These are phyloP conservation scores for Ditylenchus weischeri DNA, from an alignment of 2,888 invertebrate genomes.

Conservation along the genomic window DNA sequence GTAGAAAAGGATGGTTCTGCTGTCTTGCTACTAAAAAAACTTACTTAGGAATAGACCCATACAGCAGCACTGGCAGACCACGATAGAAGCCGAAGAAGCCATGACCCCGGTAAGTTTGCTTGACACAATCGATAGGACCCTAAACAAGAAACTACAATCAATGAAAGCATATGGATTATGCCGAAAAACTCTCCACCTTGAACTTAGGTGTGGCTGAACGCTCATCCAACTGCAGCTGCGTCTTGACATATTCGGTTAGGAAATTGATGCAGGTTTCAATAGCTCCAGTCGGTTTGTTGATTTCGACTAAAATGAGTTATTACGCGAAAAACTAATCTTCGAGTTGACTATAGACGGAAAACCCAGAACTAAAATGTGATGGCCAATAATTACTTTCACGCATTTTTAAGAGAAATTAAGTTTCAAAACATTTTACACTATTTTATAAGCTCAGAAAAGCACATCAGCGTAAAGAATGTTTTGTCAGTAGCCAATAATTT, in stretches of 20 bases:
- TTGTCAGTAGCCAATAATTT: too few species aligned
- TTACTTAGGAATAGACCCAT: conserved; percentile 87
- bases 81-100: conserved; percentile 89
- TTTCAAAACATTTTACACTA: too few species aligned
- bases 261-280: conserved; percentile 90
- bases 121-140: conserved; percentile 65
- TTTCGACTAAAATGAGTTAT: conserved; percentile 19
- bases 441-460: too few species aligned
- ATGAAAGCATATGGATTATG: background rate
- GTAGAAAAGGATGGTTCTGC: too few species aligned
- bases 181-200: conserved; percentile 56
- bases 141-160: conserved; percentile 15
- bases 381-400: too few species aligned
- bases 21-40: too few species aligned
- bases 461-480: too few species aligned
- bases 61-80: conserved; percentile 84
- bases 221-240: conserved; percentile 94
- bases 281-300: conserved; percentile 74
- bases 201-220: conserved; percentile 73
- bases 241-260: conserved; percentile 98
- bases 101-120: conserved; percentile 80
- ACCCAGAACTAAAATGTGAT: too few species aligned
- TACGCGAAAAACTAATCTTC: background rate
- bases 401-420: too few species aligned
- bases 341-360: too few species aligned